A percentile compares a stretch with the other conserved stretches of the same genome.
phyloP scores from a whole-genome alignment of 2,888 invertebrate species.

The Odontothrips loti region DNA sequence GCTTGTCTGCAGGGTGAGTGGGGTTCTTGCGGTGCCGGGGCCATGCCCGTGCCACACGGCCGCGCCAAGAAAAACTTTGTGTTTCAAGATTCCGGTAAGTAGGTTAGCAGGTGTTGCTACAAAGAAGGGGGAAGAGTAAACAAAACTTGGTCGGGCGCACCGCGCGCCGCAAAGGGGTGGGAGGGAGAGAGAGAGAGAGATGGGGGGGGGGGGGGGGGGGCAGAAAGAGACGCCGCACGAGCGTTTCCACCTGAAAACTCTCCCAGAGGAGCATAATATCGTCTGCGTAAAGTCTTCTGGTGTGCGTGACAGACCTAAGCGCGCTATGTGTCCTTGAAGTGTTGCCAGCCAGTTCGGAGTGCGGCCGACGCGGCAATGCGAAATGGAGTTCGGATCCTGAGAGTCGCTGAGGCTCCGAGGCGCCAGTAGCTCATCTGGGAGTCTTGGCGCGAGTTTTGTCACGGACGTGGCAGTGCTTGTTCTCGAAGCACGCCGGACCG shows the following conservation, averaged over 20 bases:
- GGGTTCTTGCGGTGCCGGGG: neutral
- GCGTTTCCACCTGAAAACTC: conserved; percentile 19
- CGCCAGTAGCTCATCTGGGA: too few species aligned
- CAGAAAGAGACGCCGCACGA: neutral
- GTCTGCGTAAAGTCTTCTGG: neutral
- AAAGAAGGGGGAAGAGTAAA: conserved; percentile 17
- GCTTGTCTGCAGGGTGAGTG: neutral
- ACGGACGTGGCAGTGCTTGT: too few species aligned
- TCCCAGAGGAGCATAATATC: neutral
- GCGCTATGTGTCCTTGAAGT: neutral
- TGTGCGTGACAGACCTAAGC: too few species aligned
- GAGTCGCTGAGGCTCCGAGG: too few species aligned
- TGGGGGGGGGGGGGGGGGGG: too few species aligned
- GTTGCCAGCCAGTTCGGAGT: too few species aligned
- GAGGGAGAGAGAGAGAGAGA: too few species aligned
- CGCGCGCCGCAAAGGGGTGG: neutral
- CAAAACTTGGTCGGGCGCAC: conserved; percentile 7
- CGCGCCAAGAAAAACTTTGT: conserved; percentile 24
- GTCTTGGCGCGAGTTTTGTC: too few species aligned
- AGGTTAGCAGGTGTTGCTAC: conserved; percentile 26
- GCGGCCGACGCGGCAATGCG: too few species aligned
- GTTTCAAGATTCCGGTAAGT: conserved; percentile 26
- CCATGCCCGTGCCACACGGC: neutral
- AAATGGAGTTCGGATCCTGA: too few species aligned
- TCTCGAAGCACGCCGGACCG: too few species aligned